These are phyloP conservation scores for Eidolon helvum DNA, from an alignment of 2,113 vertebrate species.

Conservation along the genomic window DNA sequence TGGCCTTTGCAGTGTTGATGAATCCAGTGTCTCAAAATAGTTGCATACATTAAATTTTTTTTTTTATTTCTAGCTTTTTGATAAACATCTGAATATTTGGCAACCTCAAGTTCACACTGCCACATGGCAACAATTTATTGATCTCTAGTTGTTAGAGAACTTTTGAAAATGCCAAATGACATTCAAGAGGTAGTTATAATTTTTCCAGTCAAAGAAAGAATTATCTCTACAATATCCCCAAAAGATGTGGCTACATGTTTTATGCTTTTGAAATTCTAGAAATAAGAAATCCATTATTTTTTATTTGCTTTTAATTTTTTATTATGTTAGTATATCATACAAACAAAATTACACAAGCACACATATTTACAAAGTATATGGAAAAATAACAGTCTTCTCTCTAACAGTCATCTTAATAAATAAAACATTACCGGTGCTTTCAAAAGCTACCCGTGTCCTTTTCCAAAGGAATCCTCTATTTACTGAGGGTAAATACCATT, in stretches of 20 bases:
- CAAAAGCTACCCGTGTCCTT: background rate
- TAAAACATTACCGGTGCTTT: background rate
- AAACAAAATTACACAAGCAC: background rate
- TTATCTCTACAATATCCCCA: background rate
- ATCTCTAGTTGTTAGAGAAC: background rate
- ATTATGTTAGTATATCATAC: background rate
- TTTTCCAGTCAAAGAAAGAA: slow-evolving; percentile 8
- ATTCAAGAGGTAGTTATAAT: background rate
- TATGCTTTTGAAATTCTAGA: slow-evolving; percentile 18
- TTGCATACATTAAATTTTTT: background rate
- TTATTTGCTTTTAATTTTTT: background rate
- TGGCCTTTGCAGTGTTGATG: background rate
- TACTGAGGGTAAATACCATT: background rate
- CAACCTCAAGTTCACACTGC: background rate
- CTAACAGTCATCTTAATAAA: background rate
- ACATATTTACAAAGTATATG: background rate
- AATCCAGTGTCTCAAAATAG: background rate
- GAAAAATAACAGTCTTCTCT: background rate
- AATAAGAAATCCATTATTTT: background rate
- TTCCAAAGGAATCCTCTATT: fast-evolving
- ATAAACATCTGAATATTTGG: background rate
- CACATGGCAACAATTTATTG: background rate
- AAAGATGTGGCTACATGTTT: background rate
- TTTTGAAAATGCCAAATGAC: background rate
- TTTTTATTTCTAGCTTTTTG: background rate